These are phyloP conservation scores for Lepidocyrtinus sp. DNA, from an alignment of 2,888 invertebrate species.

Conservation along the genomic window DNA sequence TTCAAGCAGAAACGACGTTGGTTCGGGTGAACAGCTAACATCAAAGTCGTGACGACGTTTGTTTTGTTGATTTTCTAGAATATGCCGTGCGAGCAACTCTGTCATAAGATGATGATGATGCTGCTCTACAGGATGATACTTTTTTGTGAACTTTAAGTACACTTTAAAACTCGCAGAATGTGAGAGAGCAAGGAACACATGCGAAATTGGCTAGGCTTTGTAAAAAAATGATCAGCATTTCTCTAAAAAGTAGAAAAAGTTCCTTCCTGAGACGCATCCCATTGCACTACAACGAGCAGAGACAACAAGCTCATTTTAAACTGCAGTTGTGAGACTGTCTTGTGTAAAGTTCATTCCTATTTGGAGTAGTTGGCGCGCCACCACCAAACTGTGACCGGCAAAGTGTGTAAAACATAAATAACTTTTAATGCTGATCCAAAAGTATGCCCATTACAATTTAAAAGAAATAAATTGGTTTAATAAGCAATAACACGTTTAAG, in stretches of 20 bases:
- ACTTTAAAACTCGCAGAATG: background rate
- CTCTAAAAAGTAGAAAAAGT: background rate
- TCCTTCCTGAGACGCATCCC: background rate
- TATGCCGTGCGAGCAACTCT: background rate
- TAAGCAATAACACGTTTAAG: no score
- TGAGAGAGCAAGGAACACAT: slow-evolving; percentile 36
- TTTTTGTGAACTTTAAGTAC: slow-evolving; percentile 32
- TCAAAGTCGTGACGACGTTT: slow-evolving; percentile 28
- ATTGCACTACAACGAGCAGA: slow-evolving; percentile 9
- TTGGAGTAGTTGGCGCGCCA: slow-evolving; percentile 20
- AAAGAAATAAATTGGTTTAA: no score
- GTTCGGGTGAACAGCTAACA: background rate
- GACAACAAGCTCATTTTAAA: slow-evolving; percentile 12
- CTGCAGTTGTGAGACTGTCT: no score
- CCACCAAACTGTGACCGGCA: slow-evolving; percentile 32
- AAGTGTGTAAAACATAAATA: slow-evolving; percentile 42
- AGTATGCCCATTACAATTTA: no score
- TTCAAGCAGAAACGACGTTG: background rate
- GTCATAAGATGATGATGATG: background rate
- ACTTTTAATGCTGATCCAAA: slow-evolving; percentile 29
- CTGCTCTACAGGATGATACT: background rate
- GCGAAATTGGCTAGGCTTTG: slow-evolving; percentile 46
- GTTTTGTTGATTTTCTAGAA: background rate
- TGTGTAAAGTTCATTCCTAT: no score
- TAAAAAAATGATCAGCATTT: background rate